These are phyloP conservation scores for Gadus macrocephalus DNA, from an alignment of 2,113 vertebrate genomes.

Conservation along the genomic window DNA sequence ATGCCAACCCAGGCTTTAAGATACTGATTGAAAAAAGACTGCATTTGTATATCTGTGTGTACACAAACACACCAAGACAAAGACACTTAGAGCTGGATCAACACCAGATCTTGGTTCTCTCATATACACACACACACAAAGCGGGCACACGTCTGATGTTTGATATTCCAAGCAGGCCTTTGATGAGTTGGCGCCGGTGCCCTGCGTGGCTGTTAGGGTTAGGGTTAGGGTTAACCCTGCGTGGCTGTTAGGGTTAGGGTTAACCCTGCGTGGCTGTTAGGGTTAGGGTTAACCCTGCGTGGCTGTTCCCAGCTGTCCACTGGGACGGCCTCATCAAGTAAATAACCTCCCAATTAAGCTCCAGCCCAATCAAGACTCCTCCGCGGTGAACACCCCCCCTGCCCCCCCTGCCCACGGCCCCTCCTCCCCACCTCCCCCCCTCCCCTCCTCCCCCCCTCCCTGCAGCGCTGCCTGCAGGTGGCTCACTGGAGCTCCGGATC, in stretches of 20 bases:
- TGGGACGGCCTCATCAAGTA: slow-evolving; percentile 36
- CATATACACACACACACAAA: background rate
- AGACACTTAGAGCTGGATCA: background rate
- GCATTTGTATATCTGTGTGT: background rate
- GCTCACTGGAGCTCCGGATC: background rate
- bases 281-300: no score
- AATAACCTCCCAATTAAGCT: slow-evolving; percentile 51
- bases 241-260: no score
- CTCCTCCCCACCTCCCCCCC: no score
- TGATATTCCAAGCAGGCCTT: background rate
- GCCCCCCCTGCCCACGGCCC: no score
- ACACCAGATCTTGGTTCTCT: background rate
- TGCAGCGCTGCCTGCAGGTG: background rate
- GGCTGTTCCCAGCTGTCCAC: slow-evolving; percentile 22
- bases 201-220: slow-evolving; percentile 4
- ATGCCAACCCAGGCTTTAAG: no score
- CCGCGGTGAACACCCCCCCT: background rate
- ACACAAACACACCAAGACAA: background rate
- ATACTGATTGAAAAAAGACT: no score
- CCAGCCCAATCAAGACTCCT: slow-evolving; percentile 21
- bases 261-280: no score
- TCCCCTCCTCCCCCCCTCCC: background rate
- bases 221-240: no score
- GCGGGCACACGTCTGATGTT: background rate
- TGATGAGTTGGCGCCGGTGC: slow-evolving; percentile 23